These are phyloP conservation scores for Capromys pilorides DNA, from an alignment of 2,797 vertebrate genomes.

Conservation along the genomic window DNA sequence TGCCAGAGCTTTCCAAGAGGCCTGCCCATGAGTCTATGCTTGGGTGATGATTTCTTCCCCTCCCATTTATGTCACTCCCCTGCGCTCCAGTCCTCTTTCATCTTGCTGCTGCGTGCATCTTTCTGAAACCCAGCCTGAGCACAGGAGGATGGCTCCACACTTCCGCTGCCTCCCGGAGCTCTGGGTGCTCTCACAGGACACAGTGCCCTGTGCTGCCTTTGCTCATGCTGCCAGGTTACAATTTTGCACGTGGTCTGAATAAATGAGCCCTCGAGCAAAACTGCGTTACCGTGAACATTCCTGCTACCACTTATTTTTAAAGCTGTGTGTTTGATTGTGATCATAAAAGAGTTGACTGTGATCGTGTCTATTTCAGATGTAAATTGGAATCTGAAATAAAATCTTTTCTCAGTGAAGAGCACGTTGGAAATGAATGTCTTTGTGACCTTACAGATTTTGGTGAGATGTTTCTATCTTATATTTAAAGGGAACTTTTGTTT, in stretches of 20 bases:
- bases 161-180: neutral
- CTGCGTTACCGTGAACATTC: neutral
- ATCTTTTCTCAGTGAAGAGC: conserved; percentile 87
- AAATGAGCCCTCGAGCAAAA: neutral
- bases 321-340: neutral
- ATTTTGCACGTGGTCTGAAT: neutral
- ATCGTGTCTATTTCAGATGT: conserved; percentile 85
- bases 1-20: neutral
- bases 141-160: neutral
- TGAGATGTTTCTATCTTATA: conserved; percentile 81
- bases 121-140: conserved; percentile 5
- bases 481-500: conserved; percentile 45
- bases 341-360: conserved; percentile 42
- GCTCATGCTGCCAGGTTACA: neutral
- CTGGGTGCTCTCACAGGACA: neutral
- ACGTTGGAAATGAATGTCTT: conserved; percentile 85
- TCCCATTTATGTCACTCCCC: neutral
- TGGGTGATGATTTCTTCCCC: neutral
- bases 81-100: neutral
- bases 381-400: conserved; percentile 89
- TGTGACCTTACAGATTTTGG: conserved; percentile 88
- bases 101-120: neutral
- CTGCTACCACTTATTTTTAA: conserved; percentile 6
- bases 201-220: neutral
- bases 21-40: neutral